A percentile compares a stretch with the other conserved stretches of the same genome.
Conservation (phyloP, 1,140 invertebrate genomes). For the Drosophila sechellia region DNA sequence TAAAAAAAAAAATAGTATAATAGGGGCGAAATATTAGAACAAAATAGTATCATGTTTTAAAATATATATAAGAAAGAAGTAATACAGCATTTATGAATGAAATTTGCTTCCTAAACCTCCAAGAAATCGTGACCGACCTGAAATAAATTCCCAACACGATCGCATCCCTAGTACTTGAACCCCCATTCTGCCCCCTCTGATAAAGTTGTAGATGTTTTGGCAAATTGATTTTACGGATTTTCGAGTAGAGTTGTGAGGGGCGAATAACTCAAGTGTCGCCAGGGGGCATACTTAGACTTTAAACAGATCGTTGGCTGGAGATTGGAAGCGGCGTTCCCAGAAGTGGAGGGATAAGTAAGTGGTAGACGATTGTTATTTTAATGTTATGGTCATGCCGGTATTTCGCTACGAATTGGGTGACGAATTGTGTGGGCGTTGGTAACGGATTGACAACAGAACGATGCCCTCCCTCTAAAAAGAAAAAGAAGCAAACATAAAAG, state of each 20-base stretch:
- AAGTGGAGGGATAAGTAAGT: slow-evolving; percentile 72
- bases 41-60: neutral
- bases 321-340: slow-evolving; percentile 44
- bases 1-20: too few relatives aligned
- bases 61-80: neutral
- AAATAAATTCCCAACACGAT: neutral
- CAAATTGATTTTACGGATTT: slow-evolving; percentile 81
- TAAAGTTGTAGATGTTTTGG: slow-evolving; percentile 80
- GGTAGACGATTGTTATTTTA: slow-evolving; percentile 81
- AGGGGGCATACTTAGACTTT: slow-evolving; percentile 78
- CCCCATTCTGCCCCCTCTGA: slow-evolving; percentile 32
- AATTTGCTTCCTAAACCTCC: too few relatives aligned
- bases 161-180: neutral
- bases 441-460: slow-evolving; percentile 75
- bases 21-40: too few relatives aligned
- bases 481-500: neutral
- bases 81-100: neutral
- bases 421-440: slow-evolving; percentile 78
- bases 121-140: neutral
- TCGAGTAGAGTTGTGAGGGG: slow-evolving; percentile 44
- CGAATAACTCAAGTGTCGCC: slow-evolving; percentile 76
- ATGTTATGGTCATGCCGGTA: slow-evolving; percentile 69
- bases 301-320: slow-evolving; percentile 73
- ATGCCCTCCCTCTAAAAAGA: neutral
- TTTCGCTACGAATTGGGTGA: slow-evolving; percentile 58